These are phyloP conservation scores for Mesodorylaimus sp. DNA, from an alignment of 2,888 invertebrate species.

Conservation along the genomic window DNA sequence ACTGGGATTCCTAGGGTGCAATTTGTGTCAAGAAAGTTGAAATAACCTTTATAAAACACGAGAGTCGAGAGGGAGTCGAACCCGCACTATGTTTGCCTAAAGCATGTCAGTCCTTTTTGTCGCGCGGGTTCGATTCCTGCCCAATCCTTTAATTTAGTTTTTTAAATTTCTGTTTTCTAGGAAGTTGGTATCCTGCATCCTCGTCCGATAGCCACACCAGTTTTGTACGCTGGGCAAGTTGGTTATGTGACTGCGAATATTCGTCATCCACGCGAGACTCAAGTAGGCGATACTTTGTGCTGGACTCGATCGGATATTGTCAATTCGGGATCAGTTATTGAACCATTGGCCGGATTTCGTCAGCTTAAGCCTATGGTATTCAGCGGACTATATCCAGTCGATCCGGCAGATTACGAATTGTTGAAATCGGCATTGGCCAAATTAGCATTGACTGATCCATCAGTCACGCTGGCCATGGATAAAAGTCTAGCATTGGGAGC, in stretches of 20 bases:
- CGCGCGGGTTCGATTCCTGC: too few relatives aligned
- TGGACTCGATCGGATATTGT: slow-evolving; percentile 31
- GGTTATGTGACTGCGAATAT: slow-evolving; percentile 68
- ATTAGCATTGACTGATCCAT: slow-evolving; percentile 77
- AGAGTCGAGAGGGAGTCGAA: slow-evolving; percentile 54
- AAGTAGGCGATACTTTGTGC: slow-evolving; percentile 57
- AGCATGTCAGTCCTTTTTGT: too few relatives aligned
- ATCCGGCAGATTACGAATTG: slow-evolving; percentile 38
- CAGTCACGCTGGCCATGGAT: slow-evolving; percentile 60
- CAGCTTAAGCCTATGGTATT: slow-evolving; percentile 57
- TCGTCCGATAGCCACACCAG: background rate
- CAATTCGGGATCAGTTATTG: too few relatives aligned
- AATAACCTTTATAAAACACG: slow-evolving; percentile 47
- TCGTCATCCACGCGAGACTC: slow-evolving; percentile 50
- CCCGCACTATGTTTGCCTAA: too few relatives aligned
- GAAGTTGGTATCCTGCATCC: slow-evolving; percentile 10
- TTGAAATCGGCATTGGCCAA: slow-evolving; percentile 49
- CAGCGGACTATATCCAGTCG: slow-evolving; percentile 73
- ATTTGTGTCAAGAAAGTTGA: too few relatives aligned
- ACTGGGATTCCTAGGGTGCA: too few relatives aligned
- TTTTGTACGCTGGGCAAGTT: slow-evolving; percentile 62
- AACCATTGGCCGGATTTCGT: slow-evolving; percentile 47
- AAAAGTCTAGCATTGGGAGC: slow-evolving; percentile 37
- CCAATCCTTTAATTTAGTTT: too few relatives aligned
- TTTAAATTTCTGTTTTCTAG: too few relatives aligned